Evolutionary conservation across 2,797 vertebrate species (phyloP).

Genomic region (Hyperoplus lanceolatus): DNA sequence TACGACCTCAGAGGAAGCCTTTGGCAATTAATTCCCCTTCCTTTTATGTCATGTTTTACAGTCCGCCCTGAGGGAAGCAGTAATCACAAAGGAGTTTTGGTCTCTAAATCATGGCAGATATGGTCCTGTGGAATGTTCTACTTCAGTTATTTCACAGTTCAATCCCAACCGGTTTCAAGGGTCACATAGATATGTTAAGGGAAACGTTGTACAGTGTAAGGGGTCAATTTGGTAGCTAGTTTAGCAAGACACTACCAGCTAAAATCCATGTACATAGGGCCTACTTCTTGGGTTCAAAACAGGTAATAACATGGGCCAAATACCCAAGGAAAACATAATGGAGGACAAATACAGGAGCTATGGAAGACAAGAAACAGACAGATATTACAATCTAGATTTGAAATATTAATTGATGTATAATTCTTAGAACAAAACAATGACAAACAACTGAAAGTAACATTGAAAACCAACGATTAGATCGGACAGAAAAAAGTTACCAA

Average conservation of each 20-base stretch:
- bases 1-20: neutral
- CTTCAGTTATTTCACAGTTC: neutral
- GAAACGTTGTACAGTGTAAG: neutral
- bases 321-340: neutral
- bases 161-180: neutral
- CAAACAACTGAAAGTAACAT: neutral
- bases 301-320: neutral
- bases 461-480: neutral
- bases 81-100: constrained; percentile 19
- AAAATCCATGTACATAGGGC: neutral
- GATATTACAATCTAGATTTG: neutral
- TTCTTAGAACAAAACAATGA: neutral
- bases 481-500: neutral
- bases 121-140: neutral
- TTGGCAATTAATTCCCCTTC: constrained; percentile 11
- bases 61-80: constrained; percentile 21
- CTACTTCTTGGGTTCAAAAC: neutral
- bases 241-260: neutral
- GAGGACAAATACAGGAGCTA: neutral
- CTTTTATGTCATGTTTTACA: constrained; percentile 29
- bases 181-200: constrained; percentile 1
- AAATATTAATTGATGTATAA: neutral
- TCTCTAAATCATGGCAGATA: constrained; percentile 13
- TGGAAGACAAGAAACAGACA: neutral
- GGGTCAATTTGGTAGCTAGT: neutral